Percentiles rank a stretch among this genome's conserved stretches.
These are phyloP conservation scores for Chymomyza amoena DNA, from an alignment of 2,888 invertebrate genomes.

Conservation along the genomic window DNA sequence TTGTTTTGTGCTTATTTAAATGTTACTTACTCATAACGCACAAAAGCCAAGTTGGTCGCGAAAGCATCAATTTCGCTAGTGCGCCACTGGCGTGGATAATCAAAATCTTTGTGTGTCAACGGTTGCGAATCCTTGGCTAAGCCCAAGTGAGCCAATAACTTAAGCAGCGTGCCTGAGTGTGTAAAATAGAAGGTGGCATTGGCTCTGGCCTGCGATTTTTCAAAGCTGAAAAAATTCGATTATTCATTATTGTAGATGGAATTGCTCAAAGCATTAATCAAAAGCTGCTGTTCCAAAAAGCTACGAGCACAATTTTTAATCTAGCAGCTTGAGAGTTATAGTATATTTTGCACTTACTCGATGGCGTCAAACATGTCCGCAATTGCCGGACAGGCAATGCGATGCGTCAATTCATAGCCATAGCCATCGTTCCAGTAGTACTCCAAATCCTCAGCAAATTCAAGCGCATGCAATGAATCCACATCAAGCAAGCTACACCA, in stretches of 20 bases:
- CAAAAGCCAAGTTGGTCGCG: constrained; percentile 88
- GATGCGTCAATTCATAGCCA: constrained; percentile 85
- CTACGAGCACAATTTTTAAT: too few relatives aligned
- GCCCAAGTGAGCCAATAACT: constrained; percentile 86
- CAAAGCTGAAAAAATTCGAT: not conserved
- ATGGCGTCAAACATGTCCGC: constrained; percentile 85
- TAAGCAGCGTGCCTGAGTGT: constrained; percentile 90
- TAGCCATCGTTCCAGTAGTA: constrained; percentile 92
- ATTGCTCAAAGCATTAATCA: too few relatives aligned
- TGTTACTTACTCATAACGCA: constrained; percentile 84
- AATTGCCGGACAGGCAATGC: constrained; percentile 87
- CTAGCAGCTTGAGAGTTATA: too few relatives aligned
- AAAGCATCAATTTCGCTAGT: constrained; percentile 86
- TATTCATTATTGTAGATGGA: too few relatives aligned
- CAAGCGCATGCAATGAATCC: constrained; percentile 82
- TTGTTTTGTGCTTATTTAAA: not conserved
- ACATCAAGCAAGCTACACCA: constrained; percentile 88
- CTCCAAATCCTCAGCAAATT: constrained; percentile 88
- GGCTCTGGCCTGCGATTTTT: constrained; percentile 31
- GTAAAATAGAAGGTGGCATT: constrained; percentile 86
- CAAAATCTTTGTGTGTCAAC: constrained; percentile 81
- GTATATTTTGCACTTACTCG: constrained; percentile 80
- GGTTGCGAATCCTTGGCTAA: constrained; percentile 84
- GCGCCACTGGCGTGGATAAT: constrained; percentile 81
- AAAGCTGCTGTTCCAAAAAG: too few relatives aligned